Evolutionary conservation across 2,888 invertebrate genomes (phyloP), one percentile per base, ranked within the genome.

Genomic region (Caradrina kadenii): DNA sequence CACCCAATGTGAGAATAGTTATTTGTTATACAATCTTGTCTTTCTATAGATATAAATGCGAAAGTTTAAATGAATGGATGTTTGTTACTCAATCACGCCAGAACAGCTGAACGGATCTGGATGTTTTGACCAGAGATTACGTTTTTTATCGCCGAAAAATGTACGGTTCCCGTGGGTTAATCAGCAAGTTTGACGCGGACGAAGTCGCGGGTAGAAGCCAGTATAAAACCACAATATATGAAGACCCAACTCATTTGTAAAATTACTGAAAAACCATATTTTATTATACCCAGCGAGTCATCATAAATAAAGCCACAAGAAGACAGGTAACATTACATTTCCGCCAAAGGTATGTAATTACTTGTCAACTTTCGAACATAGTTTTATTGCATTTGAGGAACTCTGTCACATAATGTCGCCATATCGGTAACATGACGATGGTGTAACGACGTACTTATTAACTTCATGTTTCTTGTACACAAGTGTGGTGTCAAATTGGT

Each of bases 401-500:
- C 39, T 42, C 17, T 79, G 76, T 74, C 73, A 76, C 76, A 81
- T 82, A 87, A 83, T 56, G 42, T 31, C 49, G 31, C 73, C 62
- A 73, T 76, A 78, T 75, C 71, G 80, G 80, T 85, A 69, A 81
- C 58, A 69, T 63, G 52, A 53, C 35, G 66, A 73, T 82, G 72
- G 63, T 80, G 69, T 78, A 75, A 82, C 65, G 54, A 73, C 63
- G 53, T 73, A 77, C 58, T 59, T 69, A 71, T 53, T 81, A 72
- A 77, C 79, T 82, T 80, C 63, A 84, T 83, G 83, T 76, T 82
- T 79, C 63, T 84, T 83, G 80, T 79, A 81, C 80, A 82, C 79
- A 78, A 83, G 79, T 81, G 79, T 72, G 69, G 59, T 83, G 80
- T 81, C 69, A 77, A 82, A 88, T 87, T 76, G 84, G 85, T 89